A percentile compares a stretch with the other conserved stretches of the same genome.
phyloP scores from a whole-genome alignment of 2,797 vertebrate species.

The Sebastes trivittatus region DNA sequence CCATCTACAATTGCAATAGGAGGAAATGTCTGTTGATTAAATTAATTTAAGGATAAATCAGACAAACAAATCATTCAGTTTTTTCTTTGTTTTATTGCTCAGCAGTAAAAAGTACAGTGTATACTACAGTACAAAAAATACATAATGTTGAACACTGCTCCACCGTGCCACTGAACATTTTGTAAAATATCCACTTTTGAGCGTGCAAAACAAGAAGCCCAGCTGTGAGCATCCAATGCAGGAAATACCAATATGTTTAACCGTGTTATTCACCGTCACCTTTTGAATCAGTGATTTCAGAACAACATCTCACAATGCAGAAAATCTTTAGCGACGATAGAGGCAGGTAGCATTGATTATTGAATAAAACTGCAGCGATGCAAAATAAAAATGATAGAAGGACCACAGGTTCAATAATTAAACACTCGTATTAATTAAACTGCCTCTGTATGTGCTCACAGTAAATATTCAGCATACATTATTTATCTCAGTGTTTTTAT shows the following conservation, averaged over 20 bases:
- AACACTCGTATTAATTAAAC: conserved; percentile 43
- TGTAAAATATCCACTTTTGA: conserved; percentile 75
- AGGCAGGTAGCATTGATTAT: conserved; percentile 72
- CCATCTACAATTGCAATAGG: background rate
- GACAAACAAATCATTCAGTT: conserved; percentile 17
- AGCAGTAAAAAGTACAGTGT: conserved; percentile 88
- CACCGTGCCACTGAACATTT: conserved; percentile 71
- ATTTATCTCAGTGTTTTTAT: conserved; percentile 60
- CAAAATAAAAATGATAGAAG: conserved; percentile 69
- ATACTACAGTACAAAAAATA: conserved; percentile 86
- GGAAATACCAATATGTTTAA: conserved; percentile 56
- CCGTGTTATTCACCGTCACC: conserved; percentile 33
- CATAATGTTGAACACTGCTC: conserved; percentile 79
- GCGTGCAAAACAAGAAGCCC: conserved; percentile 75
- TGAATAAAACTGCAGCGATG: conserved; percentile 68
- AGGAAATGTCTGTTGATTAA: background rate
- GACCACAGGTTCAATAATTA: conserved; percentile 59
- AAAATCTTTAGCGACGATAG: conserved; percentile 57
- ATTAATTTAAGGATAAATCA: background rate
- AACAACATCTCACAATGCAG: conserved; percentile 55
- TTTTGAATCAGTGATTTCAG: conserved; percentile 39
- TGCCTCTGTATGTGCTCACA: conserved; percentile 71
- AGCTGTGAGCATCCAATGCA: conserved; percentile 67
- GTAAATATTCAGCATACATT: conserved; percentile 71
- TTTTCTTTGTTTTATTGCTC: conserved; percentile 85